Evolutionary conservation across 2,888 invertebrate species (phyloP).

Genomic region (Sarcophaga carnaria): DNA sequence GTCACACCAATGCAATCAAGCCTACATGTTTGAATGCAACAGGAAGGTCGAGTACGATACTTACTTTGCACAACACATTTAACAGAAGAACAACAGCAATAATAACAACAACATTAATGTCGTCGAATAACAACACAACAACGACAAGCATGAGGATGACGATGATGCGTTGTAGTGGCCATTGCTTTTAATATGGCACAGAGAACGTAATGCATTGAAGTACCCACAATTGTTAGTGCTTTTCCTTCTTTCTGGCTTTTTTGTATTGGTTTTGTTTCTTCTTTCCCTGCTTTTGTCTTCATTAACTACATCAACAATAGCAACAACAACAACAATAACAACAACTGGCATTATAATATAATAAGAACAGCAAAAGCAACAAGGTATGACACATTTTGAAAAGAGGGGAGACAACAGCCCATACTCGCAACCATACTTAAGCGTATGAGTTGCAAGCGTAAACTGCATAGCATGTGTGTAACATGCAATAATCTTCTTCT

Average conservation of each 20-base stretch:
- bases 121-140: not conserved
- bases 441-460: not conserved
- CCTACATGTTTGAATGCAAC: conserved; percentile 27
- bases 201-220: conserved; percentile 9
- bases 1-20: conserved; percentile 44
- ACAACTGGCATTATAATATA: not conserved
- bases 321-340: not conserved
- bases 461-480: not conserved
- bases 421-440: conserved; percentile 6
- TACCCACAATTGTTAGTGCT: conserved; percentile 53
- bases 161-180: conserved; percentile 55
- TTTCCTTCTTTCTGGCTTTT: not conserved
- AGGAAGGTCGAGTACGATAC: not conserved
- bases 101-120: not conserved
- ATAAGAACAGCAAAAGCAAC: not conserved
- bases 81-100: conserved; percentile 10
- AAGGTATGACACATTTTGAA: conserved; percentile 29
- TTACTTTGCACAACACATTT: conserved; percentile 4
- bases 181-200: conserved; percentile 58
- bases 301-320: conserved; percentile 38
- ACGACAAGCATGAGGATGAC: not conserved
- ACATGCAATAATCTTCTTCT: not conserved
- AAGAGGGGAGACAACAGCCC: conserved; percentile 46
- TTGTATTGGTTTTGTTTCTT: not conserved
- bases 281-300: not conserved